Evolutionary conservation across 23 tunicate genomes (phyloP).

Genomic region (Phallusia fumigata): DNA sequence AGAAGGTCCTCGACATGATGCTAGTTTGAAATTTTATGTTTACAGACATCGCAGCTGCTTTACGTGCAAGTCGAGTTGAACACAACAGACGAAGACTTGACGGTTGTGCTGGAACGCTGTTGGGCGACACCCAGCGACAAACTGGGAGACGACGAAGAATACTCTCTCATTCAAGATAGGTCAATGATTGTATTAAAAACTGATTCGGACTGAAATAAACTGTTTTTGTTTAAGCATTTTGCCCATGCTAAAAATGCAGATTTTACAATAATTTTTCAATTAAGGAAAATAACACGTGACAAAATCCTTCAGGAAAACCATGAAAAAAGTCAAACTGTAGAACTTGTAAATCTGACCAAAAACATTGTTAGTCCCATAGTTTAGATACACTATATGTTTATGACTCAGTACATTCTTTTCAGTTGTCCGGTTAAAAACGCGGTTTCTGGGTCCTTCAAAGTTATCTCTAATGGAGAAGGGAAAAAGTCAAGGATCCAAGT

Average conservation of each 20-base stretch:
- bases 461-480: conserved; percentile 6
- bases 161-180: conserved; percentile 17
- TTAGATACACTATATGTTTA: no score
- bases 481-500: conserved; percentile 12
- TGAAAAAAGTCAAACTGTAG: no score
- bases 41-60: not conserved
- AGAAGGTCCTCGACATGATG: no score
- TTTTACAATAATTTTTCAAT: no score
- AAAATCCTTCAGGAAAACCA: no score
- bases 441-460: not conserved
- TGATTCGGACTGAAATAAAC: no score
- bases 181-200: not conserved
- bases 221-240: no score
- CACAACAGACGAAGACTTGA: not conserved
- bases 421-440: not conserved
- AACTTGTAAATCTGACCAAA: no score
- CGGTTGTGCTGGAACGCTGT: conserved; percentile 25
- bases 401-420: not conserved
- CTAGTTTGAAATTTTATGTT: not conserved
- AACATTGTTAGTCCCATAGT: no score
- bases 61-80: conserved; percentile 21
- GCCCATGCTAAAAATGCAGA: no score
- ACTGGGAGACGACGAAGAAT: conserved; percentile 11
- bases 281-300: no score
- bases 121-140: conserved; percentile 32